Conservation (phyloP, 2,888 invertebrate species). For the Ceriagrion tenellum region DNA sequence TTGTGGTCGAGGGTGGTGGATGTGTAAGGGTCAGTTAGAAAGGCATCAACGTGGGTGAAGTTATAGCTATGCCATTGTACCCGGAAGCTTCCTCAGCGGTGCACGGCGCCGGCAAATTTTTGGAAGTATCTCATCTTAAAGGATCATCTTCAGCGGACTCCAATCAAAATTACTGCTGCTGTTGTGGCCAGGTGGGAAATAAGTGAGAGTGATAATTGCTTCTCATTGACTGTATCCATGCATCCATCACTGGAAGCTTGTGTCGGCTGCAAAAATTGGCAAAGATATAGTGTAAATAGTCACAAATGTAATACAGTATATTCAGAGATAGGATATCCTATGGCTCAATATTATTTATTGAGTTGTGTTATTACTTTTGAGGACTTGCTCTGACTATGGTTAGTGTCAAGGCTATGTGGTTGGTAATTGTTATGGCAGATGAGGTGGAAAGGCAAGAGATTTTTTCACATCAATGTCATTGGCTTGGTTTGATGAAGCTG, state of each 20-base stretch:
- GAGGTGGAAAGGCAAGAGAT: neutral
- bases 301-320: neutral
- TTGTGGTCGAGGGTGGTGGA: slow-evolving; percentile 13
- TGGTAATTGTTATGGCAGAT: neutral
- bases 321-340: neutral
- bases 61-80: neutral
- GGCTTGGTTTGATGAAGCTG: neutral
- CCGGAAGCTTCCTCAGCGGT: neutral
- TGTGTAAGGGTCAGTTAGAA: neutral
- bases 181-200: neutral
- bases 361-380: slow-evolving; percentile 8
- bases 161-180: neutral
- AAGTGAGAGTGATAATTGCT: neutral
- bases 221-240: neutral
- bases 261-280: neutral
- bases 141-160: neutral
- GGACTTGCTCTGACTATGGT: slow-evolving; percentile 20
- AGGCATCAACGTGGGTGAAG: neutral
- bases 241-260: neutral
- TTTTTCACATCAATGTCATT: neutral
- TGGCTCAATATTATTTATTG: neutral
- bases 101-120: neutral
- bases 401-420: neutral
- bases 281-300: slow-evolving; percentile 39
- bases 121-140: neutral